Percentiles rank a stretch among this genome's conserved stretches.
Conservation (phyloP, 2,113 vertebrate species). For the Zootoca vivipara region DNA sequence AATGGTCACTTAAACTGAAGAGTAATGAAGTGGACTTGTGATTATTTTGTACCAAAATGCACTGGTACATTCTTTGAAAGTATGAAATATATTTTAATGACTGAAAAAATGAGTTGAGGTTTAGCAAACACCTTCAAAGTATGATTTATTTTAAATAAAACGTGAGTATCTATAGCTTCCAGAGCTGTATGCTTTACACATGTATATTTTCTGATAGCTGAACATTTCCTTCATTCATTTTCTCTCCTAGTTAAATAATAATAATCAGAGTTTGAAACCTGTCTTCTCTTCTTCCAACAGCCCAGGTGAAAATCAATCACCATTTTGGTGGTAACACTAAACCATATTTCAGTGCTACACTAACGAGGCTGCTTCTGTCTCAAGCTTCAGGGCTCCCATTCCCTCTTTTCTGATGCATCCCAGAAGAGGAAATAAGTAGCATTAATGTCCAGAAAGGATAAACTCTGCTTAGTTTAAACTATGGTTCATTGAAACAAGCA, state of each 20-base stretch:
- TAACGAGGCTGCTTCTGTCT: background rate
- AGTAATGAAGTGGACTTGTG: constrained; percentile 10
- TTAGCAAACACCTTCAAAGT: background rate
- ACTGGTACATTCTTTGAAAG: background rate
- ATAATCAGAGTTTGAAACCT: background rate
- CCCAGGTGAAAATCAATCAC: too few relatives aligned
- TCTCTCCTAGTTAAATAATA: background rate
- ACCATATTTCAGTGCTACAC: background rate
- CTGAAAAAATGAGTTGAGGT: background rate
- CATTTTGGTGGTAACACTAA: background rate
- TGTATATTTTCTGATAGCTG: background rate
- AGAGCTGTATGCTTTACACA: background rate
- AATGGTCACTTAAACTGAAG: accelerated
- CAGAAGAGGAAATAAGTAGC: background rate
- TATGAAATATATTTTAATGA: background rate
- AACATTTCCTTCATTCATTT: background rate
- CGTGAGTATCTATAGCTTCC: background rate
- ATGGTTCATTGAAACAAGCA: background rate
- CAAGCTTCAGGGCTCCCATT: background rate
- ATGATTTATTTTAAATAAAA: background rate
- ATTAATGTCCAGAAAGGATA: background rate
- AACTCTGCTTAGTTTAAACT: background rate
- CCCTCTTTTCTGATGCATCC: background rate
- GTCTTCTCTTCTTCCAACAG: too few relatives aligned
- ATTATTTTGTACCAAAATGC: background rate